Evolutionary conservation across 2,113 vertebrate genomes (phyloP).

Genomic region (Blennius ocellaris): DNA sequence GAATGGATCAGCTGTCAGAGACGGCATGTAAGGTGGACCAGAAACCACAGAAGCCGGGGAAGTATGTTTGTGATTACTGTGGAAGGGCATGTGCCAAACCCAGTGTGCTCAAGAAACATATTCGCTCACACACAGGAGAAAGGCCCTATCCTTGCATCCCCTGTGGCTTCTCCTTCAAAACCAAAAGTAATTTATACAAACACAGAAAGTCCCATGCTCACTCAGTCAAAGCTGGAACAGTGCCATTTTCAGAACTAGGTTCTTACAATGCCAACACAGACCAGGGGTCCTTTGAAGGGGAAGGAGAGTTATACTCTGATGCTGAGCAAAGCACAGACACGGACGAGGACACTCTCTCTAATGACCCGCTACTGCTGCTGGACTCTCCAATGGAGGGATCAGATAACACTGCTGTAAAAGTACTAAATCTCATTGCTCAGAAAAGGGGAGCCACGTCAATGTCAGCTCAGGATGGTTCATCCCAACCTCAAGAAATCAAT

Average conservation of each 20-base stretch:
- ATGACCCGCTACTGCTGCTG: conserved; percentile 80
- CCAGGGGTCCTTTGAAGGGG: conserved; percentile 90
- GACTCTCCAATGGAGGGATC: conserved; percentile 86
- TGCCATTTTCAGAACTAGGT: conserved; percentile 91
- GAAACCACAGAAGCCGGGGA: conserved; percentile 95
- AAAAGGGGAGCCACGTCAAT: conserved; percentile 87
- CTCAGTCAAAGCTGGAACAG: conserved; percentile 94
- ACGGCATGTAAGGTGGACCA: conserved; percentile 91
- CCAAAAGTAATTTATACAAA: conserved; percentile 99
- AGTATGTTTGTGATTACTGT: conserved; percentile 98
- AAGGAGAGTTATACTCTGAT: conserved; percentile 95
- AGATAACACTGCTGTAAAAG: conserved; percentile 89
- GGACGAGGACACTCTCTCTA: conserved; percentile 92
- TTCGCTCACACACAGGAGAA: conserved; percentile 97
- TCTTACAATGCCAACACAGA: conserved; percentile 88
- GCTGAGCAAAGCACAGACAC: conserved; percentile 97
- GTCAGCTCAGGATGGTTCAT: conserved; percentile 84
- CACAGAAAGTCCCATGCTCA: conserved; percentile 99
- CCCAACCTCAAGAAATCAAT: conserved; percentile 86
- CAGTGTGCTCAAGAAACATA: conserved; percentile 98
- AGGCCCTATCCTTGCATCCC: conserved; percentile 96
- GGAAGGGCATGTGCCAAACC: conserved; percentile 99
- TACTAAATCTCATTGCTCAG: conserved; percentile 92
- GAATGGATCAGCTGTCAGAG: conserved; percentile 86
- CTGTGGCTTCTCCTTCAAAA: conserved; percentile 99